Percentiles rank a stretch among this genome's conserved stretches.
Evolutionary conservation across 1,140 invertebrate genomes (phyloP).

Genomic region (Linepithema humile): DNA sequence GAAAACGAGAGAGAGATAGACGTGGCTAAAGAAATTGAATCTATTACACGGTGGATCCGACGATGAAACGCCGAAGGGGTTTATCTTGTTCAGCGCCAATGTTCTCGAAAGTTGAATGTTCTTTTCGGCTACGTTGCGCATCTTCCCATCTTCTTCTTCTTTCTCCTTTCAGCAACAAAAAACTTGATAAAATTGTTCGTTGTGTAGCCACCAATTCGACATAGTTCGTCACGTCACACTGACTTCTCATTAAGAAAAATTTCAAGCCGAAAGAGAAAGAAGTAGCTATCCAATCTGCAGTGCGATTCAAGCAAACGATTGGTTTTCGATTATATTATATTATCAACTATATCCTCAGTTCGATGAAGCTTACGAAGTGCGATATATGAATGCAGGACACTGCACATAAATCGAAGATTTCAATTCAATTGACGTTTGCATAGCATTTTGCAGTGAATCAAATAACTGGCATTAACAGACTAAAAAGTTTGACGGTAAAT

Average conservation of each 20-base stretch:
- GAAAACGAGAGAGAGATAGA: not conserved
- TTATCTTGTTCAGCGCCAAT: slow-evolving; percentile 22
- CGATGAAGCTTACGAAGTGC: not conserved
- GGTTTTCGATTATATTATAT: not conserved
- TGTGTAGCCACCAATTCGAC: not conserved
- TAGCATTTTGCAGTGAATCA: not conserved
- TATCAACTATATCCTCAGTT: not conserved
- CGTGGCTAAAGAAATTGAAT: slow-evolving; percentile 60
- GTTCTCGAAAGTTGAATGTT: slow-evolving; percentile 53
- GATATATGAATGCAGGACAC: not conserved
- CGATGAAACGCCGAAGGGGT: slow-evolving; percentile 48
- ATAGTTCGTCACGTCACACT: slow-evolving; percentile 2
- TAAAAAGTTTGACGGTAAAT: slow-evolving; percentile 45
- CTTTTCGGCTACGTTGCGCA: slow-evolving; percentile 36
- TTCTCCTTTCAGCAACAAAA: not conserved
- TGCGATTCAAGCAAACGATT: not conserved
- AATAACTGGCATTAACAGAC: slow-evolving; percentile 2
- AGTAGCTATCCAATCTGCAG: not conserved
- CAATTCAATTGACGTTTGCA: not conserved
- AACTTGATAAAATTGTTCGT: slow-evolving; percentile 8
- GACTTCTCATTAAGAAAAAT: slow-evolving; percentile 26
- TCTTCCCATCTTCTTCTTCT: too few species aligned
- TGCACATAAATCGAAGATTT: not conserved
- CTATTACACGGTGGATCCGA: slow-evolving; percentile 57
- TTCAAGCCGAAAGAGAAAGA: not conserved